Base-by-base conservation (phyloP, 2,797 vertebrate species). In the Gouania willdenowi region DNA sequence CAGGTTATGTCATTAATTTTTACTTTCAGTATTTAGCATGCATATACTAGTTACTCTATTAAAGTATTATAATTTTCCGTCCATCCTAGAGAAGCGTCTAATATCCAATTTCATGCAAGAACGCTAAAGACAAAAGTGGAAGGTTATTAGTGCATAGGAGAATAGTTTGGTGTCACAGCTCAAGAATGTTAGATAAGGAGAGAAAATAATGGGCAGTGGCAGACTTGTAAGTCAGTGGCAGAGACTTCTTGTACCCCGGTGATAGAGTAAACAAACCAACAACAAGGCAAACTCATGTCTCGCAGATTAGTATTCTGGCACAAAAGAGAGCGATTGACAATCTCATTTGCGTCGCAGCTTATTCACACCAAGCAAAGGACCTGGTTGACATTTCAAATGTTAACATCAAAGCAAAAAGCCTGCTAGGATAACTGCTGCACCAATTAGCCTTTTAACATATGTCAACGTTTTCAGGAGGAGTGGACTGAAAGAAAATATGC, bases 31-130 rank as follows among this genome's bases (percentile, higher is more conserved):
- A 49, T 68, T 65, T 66, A 45, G 55, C 9, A 28, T 18, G 35
- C 40, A 52, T 63, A 67, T 51, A 55, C 61, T 65, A 38, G 26
- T 36, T 26, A 42, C 47, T 58, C 61, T 62, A 50, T 53, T 67
- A 47, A 64, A 61, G 48, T 63, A 63, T 76, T 68, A 64, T 48
- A 45, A n/a, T n/a, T 58, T 45, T 56, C 22, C 57, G 51, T 77
- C 57, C 60, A 39, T 77, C 64, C 54, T 10, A 19, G 54, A 76
- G 58, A 79, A 76, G 44, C 65, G 76, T 79, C 72, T 82, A 79
- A 82, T 81, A 82, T 77, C 72, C 80, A 88, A 85, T 87, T 86
- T 87, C 83, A 88, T 84, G 82, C 81, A 79, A 80, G 80, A 82
- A 79, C 59, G 79, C 78, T 71, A 70, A 77, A 77, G 64, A 81